Evolutionary conservation across 2,888 invertebrate genomes (phyloP).

Genomic region (Tachystola acroxantha): DNA sequence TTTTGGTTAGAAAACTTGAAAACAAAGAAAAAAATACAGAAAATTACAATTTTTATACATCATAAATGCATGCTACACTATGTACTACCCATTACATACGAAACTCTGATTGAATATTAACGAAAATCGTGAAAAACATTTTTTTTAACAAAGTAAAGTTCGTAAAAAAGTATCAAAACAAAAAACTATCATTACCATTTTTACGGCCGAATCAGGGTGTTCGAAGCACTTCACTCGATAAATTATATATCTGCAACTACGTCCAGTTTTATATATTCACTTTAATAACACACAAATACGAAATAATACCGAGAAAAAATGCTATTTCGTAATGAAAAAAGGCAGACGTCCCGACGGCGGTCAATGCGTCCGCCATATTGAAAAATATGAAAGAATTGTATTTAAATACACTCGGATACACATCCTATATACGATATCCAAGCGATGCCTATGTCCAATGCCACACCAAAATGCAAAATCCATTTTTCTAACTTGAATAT

Average conservation of each 20-base stretch:
- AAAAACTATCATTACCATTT: slow-evolving; percentile 79
- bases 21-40: slow-evolving; percentile 67
- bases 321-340: slow-evolving; percentile 51
- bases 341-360: slow-evolving; percentile 67
- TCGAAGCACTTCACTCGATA: slow-evolving; percentile 19
- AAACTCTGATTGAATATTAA: slow-evolving; percentile 20
- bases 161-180: slow-evolving; percentile 79
- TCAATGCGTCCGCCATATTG: slow-evolving; percentile 76
- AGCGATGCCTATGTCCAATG: too few relatives aligned
- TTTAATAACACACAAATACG: slow-evolving; percentile 41
- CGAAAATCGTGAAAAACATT: slow-evolving; percentile 44
- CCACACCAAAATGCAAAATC: not conserved
- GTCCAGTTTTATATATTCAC: slow-evolving; percentile 33
- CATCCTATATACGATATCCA: too few relatives aligned
- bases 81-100: slow-evolving; percentile 12
- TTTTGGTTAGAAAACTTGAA: slow-evolving; percentile 74
- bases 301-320: slow-evolving; percentile 36
- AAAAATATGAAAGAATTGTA: slow-evolving; percentile 62
- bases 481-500: too few relatives aligned
- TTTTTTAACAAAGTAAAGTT: slow-evolving; percentile 59
- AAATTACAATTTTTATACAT: slow-evolving; percentile 38
- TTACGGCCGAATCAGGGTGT: slow-evolving; percentile 42
- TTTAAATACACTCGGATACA: slow-evolving; percentile 33
- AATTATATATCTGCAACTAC: slow-evolving; percentile 19
- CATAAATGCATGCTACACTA: slow-evolving; percentile 12